Conservation (phyloP, 2,113 vertebrate species). For the Crotalus horridus region DNA sequence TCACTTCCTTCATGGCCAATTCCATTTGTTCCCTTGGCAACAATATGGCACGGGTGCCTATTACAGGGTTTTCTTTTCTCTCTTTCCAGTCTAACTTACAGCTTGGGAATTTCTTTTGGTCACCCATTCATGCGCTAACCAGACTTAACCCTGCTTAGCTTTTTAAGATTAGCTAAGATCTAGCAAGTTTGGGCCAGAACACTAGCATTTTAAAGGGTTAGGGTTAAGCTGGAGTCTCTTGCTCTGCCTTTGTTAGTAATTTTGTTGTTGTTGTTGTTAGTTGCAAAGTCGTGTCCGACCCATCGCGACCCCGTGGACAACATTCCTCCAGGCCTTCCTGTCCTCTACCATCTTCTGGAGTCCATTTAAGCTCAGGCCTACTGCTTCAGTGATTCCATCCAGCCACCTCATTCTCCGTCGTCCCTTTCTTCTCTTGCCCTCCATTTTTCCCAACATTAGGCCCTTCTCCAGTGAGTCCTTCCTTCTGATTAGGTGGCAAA, state of each 20-base stretch:
- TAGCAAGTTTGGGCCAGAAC: neutral
- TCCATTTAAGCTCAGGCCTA: too few relatives aligned
- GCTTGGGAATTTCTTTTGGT: neutral
- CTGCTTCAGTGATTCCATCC: too few relatives aligned
- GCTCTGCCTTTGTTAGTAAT: neutral
- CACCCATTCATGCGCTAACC: neutral
- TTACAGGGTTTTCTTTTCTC: neutral
- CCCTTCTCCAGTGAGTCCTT: too few relatives aligned
- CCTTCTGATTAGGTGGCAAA: too few relatives aligned
- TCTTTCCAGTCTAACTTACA: neutral
- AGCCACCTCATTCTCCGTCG: too few relatives aligned
- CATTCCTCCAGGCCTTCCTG: too few relatives aligned
- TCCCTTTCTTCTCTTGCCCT: too few relatives aligned
- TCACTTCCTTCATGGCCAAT: neutral
- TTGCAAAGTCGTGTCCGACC: too few relatives aligned
- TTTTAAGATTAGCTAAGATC: neutral
- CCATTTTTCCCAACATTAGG: too few relatives aligned
- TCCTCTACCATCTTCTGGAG: too few relatives aligned
- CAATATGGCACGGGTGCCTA: neutral
- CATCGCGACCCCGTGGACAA: too few relatives aligned
- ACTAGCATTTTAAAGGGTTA: neutral
- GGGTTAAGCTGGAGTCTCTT: neutral
- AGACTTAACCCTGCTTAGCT: neutral
- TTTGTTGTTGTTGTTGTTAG: too few relatives aligned
- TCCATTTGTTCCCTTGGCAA: neutral